A percentile compares a stretch with the other conserved stretches of the same genome.
phyloP scores from a whole-genome alignment of 2,113 vertebrate species.

The Hirundichthys speculiger region DNA sequence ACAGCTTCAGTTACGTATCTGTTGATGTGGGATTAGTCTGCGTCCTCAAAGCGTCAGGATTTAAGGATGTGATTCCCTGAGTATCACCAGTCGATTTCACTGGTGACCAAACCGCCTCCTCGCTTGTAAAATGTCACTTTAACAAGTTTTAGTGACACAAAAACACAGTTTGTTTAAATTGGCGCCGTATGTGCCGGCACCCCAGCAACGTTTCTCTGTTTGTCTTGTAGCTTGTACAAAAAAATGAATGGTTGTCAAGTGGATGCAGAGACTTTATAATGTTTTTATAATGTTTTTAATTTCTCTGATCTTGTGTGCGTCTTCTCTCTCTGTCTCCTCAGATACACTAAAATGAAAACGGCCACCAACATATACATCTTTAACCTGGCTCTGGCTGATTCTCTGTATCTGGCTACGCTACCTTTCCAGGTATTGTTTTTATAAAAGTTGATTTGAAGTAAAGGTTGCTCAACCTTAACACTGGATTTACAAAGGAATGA shows the following conservation, averaged over 20 bases:
- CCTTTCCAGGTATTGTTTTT: constrained; percentile 88
- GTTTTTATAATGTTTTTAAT: background rate
- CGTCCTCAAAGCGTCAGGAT: too few relatives aligned
- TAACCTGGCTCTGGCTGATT: constrained; percentile 94
- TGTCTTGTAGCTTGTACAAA: background rate
- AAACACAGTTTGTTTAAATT: too few relatives aligned
- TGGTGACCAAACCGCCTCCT: too few relatives aligned
- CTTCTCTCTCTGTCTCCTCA: constrained; percentile 55
- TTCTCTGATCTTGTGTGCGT: background rate
- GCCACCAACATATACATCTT: constrained; percentile 99
- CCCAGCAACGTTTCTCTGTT: background rate
- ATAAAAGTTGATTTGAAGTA: too few relatives aligned
- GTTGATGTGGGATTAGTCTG: too few relatives aligned
- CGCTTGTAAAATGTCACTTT: too few relatives aligned
- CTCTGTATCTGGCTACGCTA: constrained; percentile 91
- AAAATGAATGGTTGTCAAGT: background rate
- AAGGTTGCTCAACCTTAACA: too few relatives aligned
- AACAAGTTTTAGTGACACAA: too few relatives aligned
- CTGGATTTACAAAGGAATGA: too few relatives aligned
- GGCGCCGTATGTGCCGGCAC: too few relatives aligned
- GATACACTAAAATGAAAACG: constrained; percentile 99
- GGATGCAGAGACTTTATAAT: background rate
- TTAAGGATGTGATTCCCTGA: too few relatives aligned
- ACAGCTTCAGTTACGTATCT: background rate
- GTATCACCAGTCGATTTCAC: too few relatives aligned